These are phyloP conservation scores for Motacilla alba DNA, from an alignment of 2,113 vertebrate species.

Conservation along the genomic window DNA sequence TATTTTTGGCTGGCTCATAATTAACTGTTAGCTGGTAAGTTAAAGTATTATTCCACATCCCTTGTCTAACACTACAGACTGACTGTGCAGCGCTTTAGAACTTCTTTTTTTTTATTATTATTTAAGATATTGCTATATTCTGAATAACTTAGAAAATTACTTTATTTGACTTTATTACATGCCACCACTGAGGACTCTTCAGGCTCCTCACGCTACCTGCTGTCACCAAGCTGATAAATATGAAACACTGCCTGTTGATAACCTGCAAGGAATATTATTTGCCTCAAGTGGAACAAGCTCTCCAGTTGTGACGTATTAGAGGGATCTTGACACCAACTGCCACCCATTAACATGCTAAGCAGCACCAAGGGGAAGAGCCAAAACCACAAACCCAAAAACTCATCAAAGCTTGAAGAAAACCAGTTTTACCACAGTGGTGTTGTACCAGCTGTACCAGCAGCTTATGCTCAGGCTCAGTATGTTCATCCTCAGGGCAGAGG, in stretches of 20 bases:
- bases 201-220: not conserved
- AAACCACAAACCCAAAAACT: not conserved
- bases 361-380: not conserved
- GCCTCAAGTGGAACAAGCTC: not conserved
- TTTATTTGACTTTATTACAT: not conserved
- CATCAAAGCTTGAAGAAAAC: not conserved
- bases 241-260: not conserved
- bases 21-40: not conserved
- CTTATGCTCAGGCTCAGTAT: not conserved
- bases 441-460: not conserved
- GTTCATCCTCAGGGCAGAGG: not conserved
- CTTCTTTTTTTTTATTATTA: not conserved
- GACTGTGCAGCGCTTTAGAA: not conserved
- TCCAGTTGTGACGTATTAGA: not conserved
- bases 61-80: not conserved
- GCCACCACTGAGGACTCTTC: not conserved
- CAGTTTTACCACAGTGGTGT: not conserved
- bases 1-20: not conserved
- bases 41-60: not conserved
- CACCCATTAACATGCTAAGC: not conserved
- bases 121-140: not conserved
- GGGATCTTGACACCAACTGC: not conserved
- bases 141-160: not conserved
- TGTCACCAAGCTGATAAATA: conserved; percentile 6
- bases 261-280: not conserved